Evolutionary conservation across 1,140 invertebrate species (phyloP), one percentile per base, ranked within the genome.

Genomic region (Neotoxoptera formosana): DNA sequence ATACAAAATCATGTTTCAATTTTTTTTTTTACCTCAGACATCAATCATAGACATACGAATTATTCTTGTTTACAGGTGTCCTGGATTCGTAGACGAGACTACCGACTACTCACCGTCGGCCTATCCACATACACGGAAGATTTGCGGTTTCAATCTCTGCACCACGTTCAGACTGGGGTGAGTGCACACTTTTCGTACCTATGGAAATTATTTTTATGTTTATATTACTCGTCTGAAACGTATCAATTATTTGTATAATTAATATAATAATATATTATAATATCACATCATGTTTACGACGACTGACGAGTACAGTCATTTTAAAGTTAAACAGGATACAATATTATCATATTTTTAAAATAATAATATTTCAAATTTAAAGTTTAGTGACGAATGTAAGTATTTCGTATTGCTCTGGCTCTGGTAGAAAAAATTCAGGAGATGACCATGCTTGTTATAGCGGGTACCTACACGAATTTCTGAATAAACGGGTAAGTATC

Each of bases 41-140:
- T 56, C 51, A 34, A 20, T 34, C 86, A 88, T 47, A 7, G 25
- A 47, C 25, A 81, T 93, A 76, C 94, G 94, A 3, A 95, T 94
- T 6, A 30, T 11, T 30, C n/a, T n/a, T 41, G 4, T 41, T 86
- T 86, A 30, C 96, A 97, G 97, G 97, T 98, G 90, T 97, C 97
- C 48, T 98, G 97, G 97, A 97, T 98, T 94, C 96, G 97, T 95
- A 96, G 97, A 95, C 97, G 97, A 95, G 97, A 97, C 95, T 97
- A 97, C 94, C 97, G 98, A 95, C 95, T 98, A 94, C 96, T 98
- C 81, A 98, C 98, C 93, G 97, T 98, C 91, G 97, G 98, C 51
- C 95, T 98, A 94, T 97, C 97, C 90, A 98, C 97, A 20, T 98
- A 97, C 95, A 98, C 97, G 94, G 98, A 97, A 94, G 98, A 98